phyloP scores from a whole-genome alignment of 2,113 vertebrate genomes.

The Microcebus ravelobensis region DNA sequence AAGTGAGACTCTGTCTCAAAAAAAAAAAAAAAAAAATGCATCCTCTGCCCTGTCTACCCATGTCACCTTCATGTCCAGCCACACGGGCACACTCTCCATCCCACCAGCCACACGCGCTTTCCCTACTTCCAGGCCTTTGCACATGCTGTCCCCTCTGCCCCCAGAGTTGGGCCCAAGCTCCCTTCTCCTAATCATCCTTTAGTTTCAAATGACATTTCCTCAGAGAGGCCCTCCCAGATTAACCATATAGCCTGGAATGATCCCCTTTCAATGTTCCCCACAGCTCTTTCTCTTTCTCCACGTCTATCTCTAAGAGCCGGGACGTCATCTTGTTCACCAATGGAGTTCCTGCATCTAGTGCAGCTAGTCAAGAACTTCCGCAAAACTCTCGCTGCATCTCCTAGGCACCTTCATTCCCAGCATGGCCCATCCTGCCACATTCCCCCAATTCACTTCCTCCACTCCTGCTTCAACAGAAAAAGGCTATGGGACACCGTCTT shows the following conservation, averaged over 20 bases:
- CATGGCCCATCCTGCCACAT: background rate
- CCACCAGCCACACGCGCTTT: background rate
- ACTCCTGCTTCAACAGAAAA: background rate
- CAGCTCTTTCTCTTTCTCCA: background rate
- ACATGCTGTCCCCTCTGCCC: background rate
- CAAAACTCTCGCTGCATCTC: background rate
- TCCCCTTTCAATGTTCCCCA: background rate
- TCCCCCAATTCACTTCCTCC: background rate
- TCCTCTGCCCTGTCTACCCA: background rate
- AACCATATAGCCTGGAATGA: background rate
- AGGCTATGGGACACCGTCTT: background rate
- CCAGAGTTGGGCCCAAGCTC: background rate
- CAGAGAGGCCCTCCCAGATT: background rate
- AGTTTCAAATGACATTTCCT: background rate
- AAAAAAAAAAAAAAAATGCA: background rate
- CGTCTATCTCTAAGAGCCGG: background rate
- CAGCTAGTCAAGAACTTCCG: background rate
- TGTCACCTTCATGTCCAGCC: background rate
- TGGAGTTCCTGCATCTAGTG: background rate
- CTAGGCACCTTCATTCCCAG: slow-evolving; percentile 31
- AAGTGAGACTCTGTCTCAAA: too few relatives aligned
- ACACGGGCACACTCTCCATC: background rate
- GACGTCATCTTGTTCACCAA: background rate
- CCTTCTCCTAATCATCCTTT: background rate
- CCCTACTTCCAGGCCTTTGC: background rate